Percentiles rank a stretch among this genome's conserved stretches.
Conservation (phyloP, 2,797 vertebrate species). For the Tenualosa thibaudeaui region DNA sequence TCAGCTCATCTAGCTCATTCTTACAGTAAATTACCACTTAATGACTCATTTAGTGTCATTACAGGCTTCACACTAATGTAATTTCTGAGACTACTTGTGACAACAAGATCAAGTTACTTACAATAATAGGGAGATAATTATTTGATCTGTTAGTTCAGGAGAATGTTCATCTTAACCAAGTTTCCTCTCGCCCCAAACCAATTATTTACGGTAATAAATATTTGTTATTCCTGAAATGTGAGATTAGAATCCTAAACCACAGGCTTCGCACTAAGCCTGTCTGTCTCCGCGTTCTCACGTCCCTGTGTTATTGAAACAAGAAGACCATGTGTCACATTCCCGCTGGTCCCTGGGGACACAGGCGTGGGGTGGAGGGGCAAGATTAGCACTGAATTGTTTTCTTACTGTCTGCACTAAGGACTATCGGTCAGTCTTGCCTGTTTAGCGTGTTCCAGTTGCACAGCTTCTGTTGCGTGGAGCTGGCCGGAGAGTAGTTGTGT, state of each 20-base stretch:
- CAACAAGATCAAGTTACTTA: too few relatives aligned
- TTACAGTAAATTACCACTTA: not conserved
- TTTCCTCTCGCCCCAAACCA: not conserved
- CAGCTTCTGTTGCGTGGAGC: slow-evolving; percentile 75
- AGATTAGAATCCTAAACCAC: not conserved
- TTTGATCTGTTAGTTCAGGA: not conserved
- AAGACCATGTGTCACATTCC: slow-evolving; percentile 43
- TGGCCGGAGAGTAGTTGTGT: slow-evolving; percentile 77
- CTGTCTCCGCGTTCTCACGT: slow-evolving; percentile 45
- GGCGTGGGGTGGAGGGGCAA: slow-evolving; percentile 10
- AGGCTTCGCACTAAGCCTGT: not conserved
- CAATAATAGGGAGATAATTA: not conserved
- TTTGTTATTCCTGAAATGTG: not conserved
- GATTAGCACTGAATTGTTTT: slow-evolving; percentile 37
- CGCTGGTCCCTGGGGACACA: slow-evolving; percentile 29
- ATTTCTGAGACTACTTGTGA: too few relatives aligned
- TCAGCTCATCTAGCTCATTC: not conserved
- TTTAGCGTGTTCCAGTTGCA: slow-evolving; percentile 79
- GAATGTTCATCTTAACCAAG: not conserved
- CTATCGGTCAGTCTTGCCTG: slow-evolving; percentile 69
- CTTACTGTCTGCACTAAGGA: slow-evolving; percentile 31
- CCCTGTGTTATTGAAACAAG: slow-evolving; percentile 28
- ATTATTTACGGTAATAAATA: slow-evolving; percentile 18
- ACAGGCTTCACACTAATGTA: not conserved
- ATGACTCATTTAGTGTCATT: not conserved